Evolutionary conservation across 2,888 invertebrate species (phyloP), one percentile per base, ranked within the genome.

Genomic region (Doris montereyensis): DNA sequence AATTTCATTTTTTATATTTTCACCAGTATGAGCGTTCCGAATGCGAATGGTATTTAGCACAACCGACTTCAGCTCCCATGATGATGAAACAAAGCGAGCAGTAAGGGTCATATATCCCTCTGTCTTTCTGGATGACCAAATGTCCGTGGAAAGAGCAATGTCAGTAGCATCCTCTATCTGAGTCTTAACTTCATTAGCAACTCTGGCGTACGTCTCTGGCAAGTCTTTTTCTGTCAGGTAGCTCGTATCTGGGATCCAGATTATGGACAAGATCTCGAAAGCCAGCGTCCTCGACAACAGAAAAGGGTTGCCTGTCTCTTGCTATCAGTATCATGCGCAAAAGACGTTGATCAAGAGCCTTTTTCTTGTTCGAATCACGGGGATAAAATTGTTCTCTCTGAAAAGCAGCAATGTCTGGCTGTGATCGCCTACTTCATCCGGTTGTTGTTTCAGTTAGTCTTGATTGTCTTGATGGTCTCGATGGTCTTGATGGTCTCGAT

Each of bases 81-180:
- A 13, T n/a, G n/a, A 10, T 4, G 17, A 24, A 24, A 77, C 30
- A 13, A 57, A 77, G n/a, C 70, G 77, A 13, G 21, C 57, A 2
- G 77, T 77, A 0, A 77, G 21, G 2, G 77, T 77, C 32, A 70
- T 68, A 28, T 77, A 68, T 13, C 35, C 41, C 8, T 77, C 68
- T 2, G 24, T 30, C 1, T 24, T 4, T 10, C 52, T 26, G n/a
- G n/a, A n/a, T n/a, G n/a, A n/a, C n/a, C n/a, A n/a, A n/a, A n/a
- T n/a, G n/a, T n/a, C n/a, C n/a, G n/a, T 77, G 10, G 77, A n/a
- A n/a, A n/a, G n/a, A n/a, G n/a, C n/a, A n/a, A n/a, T n/a, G n/a
- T n/a, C n/a, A n/a, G n/a, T n/a, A n/a, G n/a, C n/a, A n/a, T n/a
- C n/a, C n/a, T n/a, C n/a, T n/a, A n/a, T n/a, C n/a, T n/a, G n/a